A percentile compares a stretch with the other conserved stretches of the same genome.
Conservation (phyloP, 2,888 invertebrate species). For the Muschampia plurimacula region DNA sequence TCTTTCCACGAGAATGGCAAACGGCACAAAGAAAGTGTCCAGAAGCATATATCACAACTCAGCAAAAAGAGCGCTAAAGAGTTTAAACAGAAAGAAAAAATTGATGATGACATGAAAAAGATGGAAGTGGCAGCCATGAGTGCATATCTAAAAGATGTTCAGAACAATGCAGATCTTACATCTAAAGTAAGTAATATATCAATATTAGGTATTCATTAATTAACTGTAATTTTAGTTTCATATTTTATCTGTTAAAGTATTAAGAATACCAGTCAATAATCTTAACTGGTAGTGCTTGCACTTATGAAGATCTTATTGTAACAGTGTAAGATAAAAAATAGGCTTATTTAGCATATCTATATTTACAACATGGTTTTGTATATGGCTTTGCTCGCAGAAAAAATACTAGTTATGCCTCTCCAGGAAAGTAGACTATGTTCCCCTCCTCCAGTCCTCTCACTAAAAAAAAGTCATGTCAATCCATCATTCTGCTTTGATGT, state of each 20-base stretch:
- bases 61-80: constrained; percentile 93
- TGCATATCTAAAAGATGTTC: constrained; percentile 94
- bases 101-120: constrained; percentile 91
- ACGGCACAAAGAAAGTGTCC: constrained; percentile 96
- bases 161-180: constrained; percentile 87
- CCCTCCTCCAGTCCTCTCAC: too few relatives aligned
- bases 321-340: too few relatives aligned
- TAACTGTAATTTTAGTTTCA: not conserved
- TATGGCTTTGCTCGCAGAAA: too few relatives aligned
- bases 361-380: too few relatives aligned
- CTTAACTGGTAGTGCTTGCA: too few relatives aligned
- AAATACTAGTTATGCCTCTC: too few relatives aligned
- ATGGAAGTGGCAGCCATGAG: constrained; percentile 97
- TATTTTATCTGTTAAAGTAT: not conserved
- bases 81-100: constrained; percentile 91
- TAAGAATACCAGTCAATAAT: too few relatives aligned
- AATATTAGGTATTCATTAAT: not conserved
- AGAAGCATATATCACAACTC: constrained; percentile 93
- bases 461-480: too few relatives aligned
- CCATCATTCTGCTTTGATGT: too few relatives aligned
- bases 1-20: constrained; percentile 98
- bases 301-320: too few relatives aligned
- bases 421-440: too few relatives aligned
- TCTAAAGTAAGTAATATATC: constrained; percentile 73
- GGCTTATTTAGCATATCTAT: too few relatives aligned